Evolutionary conservation across 2,797 vertebrate genomes (phyloP).

Genomic region (Morus bassanus): DNA sequence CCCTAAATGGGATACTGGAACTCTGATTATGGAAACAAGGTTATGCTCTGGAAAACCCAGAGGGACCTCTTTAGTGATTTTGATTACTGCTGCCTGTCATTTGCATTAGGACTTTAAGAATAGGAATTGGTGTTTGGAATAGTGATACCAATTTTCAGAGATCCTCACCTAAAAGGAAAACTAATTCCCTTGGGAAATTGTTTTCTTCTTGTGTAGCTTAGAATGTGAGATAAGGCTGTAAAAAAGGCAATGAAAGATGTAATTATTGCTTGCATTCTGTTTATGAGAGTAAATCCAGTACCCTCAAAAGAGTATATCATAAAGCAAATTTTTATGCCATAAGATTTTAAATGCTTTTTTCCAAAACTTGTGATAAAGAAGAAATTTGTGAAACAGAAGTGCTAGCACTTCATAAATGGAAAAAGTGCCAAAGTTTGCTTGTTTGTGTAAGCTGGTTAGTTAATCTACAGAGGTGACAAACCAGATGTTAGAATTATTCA

Average conservation of each 20-base stretch:
- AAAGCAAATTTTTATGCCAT: not conserved
- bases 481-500: not conserved
- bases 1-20: not conserved
- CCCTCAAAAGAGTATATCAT: not conserved
- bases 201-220: constrained; percentile 28
- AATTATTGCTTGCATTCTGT: constrained; percentile 13
- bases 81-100: constrained; percentile 43
- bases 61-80: constrained; percentile 34
- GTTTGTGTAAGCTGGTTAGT: not conserved
- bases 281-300: not conserved
- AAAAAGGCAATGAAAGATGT: constrained; percentile 12
- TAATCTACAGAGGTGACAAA: not conserved
- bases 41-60: not conserved
- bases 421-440: not conserved
- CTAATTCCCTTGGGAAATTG: constrained; percentile 11
- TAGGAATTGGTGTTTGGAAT: not conserved
- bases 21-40: constrained; percentile 42
- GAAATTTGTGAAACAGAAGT: not conserved
- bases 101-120: constrained; percentile 32
- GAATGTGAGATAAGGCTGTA: constrained; percentile 20
- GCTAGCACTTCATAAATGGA: not conserved
- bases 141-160: constrained; percentile 41
- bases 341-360: not conserved
- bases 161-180: constrained; percentile 1
- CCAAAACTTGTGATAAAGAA: not conserved